A percentile compares a stretch with the other conserved stretches of the same genome.
Conservation (phyloP, 1,140 invertebrate genomes). For the Bradysia coprophila region DNA sequence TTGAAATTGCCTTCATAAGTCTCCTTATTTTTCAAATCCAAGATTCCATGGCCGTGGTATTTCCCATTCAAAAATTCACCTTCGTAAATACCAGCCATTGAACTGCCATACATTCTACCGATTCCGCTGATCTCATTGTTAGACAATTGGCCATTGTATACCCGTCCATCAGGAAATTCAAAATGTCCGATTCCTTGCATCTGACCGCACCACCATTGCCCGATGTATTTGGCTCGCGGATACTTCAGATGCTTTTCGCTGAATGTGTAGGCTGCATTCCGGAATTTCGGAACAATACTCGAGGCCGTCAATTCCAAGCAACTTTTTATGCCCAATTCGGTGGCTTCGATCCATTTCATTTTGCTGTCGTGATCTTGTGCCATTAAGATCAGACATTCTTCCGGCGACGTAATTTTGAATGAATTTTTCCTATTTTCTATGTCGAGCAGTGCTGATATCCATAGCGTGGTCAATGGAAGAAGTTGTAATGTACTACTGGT, state of each 20-base stretch:
- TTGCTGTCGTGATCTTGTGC: constrained; percentile 46
- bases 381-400: constrained; percentile 49
- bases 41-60: constrained; percentile 59
- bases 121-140: constrained; percentile 55
- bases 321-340: constrained; percentile 42
- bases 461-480: constrained; percentile 53
- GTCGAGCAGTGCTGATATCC: constrained; percentile 46
- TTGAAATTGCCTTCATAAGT: constrained; percentile 72
- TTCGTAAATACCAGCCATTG: constrained; percentile 41
- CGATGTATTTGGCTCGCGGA: constrained; percentile 59
- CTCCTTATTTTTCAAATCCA: constrained; percentile 49
- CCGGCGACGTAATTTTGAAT: constrained; percentile 49
- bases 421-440: constrained; percentile 13
- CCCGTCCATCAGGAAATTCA: constrained; percentile 59
- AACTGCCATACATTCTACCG: constrained; percentile 33
- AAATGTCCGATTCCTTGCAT: constrained; percentile 65
- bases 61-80: constrained; percentile 70
- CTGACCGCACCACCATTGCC: constrained; percentile 60
- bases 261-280: constrained; percentile 54
- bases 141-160: constrained; percentile 60
- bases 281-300: constrained; percentile 41
- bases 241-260: constrained; percentile 43
- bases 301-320: constrained; percentile 31
- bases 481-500: constrained; percentile 35
- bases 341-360: constrained; percentile 56